Percentiles rank a stretch among this genome's conserved stretches.
Conservation (phyloP, 2,113 vertebrate species). For the Hemichromis elongatus region DNA sequence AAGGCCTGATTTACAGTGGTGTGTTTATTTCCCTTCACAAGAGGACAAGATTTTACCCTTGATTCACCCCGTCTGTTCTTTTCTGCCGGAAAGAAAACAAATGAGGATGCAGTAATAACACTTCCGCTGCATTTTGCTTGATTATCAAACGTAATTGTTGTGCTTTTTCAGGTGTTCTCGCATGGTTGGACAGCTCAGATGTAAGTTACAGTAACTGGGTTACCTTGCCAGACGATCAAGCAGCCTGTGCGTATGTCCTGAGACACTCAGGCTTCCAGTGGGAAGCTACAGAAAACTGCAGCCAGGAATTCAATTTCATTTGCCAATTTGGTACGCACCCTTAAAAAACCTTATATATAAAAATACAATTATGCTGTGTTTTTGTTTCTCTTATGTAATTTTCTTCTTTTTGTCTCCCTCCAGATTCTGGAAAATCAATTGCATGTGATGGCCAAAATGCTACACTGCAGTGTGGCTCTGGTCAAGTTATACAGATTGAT, state of each 20-base stretch:
- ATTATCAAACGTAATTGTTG: neutral
- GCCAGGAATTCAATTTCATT: slow-evolving; percentile 81
- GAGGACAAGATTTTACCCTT: neutral
- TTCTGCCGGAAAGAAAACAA: neutral
- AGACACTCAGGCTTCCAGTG: slow-evolving; percentile 79
- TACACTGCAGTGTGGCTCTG: slow-evolving; percentile 84
- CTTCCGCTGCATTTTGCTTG: neutral
- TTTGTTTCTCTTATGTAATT: neutral
- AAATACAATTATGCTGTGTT: neutral
- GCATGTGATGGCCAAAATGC: slow-evolving; percentile 80
- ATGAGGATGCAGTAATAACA: neutral
- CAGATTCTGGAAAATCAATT: slow-evolving; percentile 78
- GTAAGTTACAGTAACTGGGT: slow-evolving; percentile 84
- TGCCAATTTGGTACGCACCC: slow-evolving; percentile 84
- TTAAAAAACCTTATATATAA: neutral
- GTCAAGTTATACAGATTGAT: slow-evolving; percentile 82
- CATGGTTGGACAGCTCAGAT: slow-evolving; percentile 85
- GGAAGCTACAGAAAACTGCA: slow-evolving; percentile 80
- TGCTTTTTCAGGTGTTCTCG: slow-evolving; percentile 68
- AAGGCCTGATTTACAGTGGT: slow-evolving; percentile 31
- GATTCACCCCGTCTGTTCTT: neutral
- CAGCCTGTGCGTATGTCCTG: slow-evolving; percentile 77
- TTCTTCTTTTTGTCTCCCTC: neutral
- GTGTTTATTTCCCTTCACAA: slow-evolving; percentile 35
- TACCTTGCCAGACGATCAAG: slow-evolving; percentile 32